Evolutionary conservation across 2,113 vertebrate genomes (phyloP).

Genomic region (pig (Sus scrofa)): T2T-Sscrofa CM000812.6:51434001-51434500

Average conservation of each 20-base stretch:
- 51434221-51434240: background rate
- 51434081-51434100: constrained; percentile 61
- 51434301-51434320: constrained; percentile 38
- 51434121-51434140: constrained; percentile 42
- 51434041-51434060: constrained; percentile 57
- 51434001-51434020: constrained; percentile 63
- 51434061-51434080: constrained; percentile 58
- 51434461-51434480: background rate
- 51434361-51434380: constrained; percentile 22
- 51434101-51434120: constrained; percentile 5
- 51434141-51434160: background rate
- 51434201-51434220: background rate
- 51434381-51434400: background rate
- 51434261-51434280: constrained; percentile 34
- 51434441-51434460: background rate
- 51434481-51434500: background rate
- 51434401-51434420: background rate
- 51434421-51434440: background rate
- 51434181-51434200: background rate
- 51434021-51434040: constrained; percentile 66
- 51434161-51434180: background rate
- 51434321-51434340: constrained; percentile 49
- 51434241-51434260: background rate
- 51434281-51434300: constrained; percentile 55
- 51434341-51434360: constrained; percentile 31